Evolutionary conservation across 1,140 invertebrate species (phyloP), one percentile per base, ranked within the genome.

Genomic region (Hirudo medicinalis): DNA sequence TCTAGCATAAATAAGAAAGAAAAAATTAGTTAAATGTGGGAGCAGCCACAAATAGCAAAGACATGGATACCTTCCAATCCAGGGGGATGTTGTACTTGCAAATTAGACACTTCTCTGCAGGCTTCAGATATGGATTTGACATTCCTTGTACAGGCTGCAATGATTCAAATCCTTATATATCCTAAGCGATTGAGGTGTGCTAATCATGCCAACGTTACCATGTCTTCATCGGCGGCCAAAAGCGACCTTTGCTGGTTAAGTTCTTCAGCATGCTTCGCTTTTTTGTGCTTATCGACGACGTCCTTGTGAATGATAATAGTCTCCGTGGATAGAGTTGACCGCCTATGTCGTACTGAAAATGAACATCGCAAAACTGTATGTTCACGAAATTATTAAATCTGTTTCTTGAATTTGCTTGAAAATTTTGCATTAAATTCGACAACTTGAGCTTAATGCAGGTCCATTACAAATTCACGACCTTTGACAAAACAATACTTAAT

Each of bases 1-100:
- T 97, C 80, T 95, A 69, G 43, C 43, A 36, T 19, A 74, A n/a
- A n/a, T n/a, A n/a, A n/a, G 43, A 60, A 29, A 11, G 11, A 32
- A 32, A 49, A 71, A 25, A 27, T 8, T 19, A 5, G 43, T 49
- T n/a, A 6, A 60, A 27, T 60, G 15, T 63, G 22, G 19, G 19
- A 17, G 1, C 57, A 63, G 0, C 57, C 8, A 63, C 19, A 57
- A 67, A n/a, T 19, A 75, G 25, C 19, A 36, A 68, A 66, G 22
- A 29, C 20, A 19, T 32, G 19, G 25, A 54, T 77, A 82, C 80
- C 77, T 85, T 98, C 78, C 94, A 97, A 83, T 95, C 87, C 0
- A 91, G 88, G 17, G 84, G 82, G 67, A 97, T 88, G 36, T 91
- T 86, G 72, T 90, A 82, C 82, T 89, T 87, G 81, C 94, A 97